Percentiles rank a stretch among this genome's conserved stretches.
phyloP scores from a whole-genome alignment of 2,113 vertebrate genomes.

The Egretta garzetta region DNA sequence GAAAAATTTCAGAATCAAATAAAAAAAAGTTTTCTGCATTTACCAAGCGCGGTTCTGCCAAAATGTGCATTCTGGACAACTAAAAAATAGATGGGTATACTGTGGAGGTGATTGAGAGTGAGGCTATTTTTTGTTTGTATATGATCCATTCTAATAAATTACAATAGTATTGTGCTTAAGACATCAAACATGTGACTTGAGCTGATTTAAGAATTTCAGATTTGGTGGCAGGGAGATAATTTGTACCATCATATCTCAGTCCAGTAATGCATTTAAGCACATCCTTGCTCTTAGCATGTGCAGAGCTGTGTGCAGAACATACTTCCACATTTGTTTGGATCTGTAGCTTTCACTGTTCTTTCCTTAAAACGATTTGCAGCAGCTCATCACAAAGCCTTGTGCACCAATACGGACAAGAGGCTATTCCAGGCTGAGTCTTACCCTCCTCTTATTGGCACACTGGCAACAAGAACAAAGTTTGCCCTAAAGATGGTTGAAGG shows the following conservation, averaged over 20 bases:
- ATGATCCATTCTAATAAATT: neutral
- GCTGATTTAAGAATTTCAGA: neutral
- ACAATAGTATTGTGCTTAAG: neutral
- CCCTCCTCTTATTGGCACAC: neutral
- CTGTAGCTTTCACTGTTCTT: neutral
- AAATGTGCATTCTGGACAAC: neutral
- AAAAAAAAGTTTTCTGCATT: neutral
- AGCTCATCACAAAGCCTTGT: neutral
- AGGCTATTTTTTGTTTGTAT: neutral
- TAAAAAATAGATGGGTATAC: neutral
- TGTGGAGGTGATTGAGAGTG: neutral
- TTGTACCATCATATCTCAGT: neutral
- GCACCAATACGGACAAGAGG: rapidly evolving
- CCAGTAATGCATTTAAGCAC: neutral
- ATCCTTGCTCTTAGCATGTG: neutral
- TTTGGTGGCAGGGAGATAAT: neutral
- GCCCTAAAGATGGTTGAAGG: neutral
- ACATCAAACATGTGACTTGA: neutral
- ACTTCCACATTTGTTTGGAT: neutral
- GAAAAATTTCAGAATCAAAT: neutral
- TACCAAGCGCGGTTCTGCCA: neutral
- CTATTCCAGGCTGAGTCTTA: neutral
- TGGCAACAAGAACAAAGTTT: neutral
- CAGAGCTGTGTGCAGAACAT: neutral
- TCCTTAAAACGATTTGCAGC: neutral